Percentiles rank a stretch among this genome's conserved stretches.
phyloP scores from a whole-genome alignment of 1,140 invertebrate species.

The Ruditapes philippinarum region DNA sequence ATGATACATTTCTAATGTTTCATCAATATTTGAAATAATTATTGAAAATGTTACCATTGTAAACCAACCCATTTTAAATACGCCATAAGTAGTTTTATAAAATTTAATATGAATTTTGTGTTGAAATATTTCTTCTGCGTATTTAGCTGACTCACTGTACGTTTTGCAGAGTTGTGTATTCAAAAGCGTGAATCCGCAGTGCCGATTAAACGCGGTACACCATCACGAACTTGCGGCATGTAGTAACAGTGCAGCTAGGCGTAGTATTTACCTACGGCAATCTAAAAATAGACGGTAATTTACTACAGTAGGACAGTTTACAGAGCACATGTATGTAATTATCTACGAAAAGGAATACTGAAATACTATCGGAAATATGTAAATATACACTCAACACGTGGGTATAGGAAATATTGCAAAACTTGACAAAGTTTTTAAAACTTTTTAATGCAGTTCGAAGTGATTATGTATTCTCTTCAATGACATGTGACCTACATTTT shows the following conservation, averaged over 20 bases:
- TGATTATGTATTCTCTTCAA: background rate
- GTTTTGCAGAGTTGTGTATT: too few relatives aligned
- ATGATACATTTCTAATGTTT: too few relatives aligned
- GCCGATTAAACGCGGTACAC: background rate
- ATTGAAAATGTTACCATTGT: too few relatives aligned
- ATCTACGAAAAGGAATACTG: slow-evolving; percentile 8
- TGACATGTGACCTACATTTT: slow-evolving; percentile 34
- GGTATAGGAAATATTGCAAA: slow-evolving; percentile 7
- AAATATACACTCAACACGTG: slow-evolving; percentile 23
- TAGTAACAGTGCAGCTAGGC: background rate
- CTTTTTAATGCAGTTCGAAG: background rate
- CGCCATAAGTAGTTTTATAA: too few relatives aligned
- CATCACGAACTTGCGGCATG: background rate
- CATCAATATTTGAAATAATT: too few relatives aligned
- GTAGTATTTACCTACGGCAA: slow-evolving; percentile 42
- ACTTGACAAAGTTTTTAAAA: slow-evolving; percentile 14
- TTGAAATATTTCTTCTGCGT: too few relatives aligned
- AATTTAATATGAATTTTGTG: too few relatives aligned
- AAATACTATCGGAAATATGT: slow-evolving; percentile 36
- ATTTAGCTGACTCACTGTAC: too few relatives aligned
- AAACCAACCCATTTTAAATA: too few relatives aligned
- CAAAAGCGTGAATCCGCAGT: too few relatives aligned
- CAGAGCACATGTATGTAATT: slow-evolving; percentile 21
- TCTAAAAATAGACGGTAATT: slow-evolving; percentile 36
- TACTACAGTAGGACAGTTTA: background rate